phyloP scores from a whole-genome alignment of 1,140 invertebrate species.

The Helicorthomorpha holstii region DNA sequence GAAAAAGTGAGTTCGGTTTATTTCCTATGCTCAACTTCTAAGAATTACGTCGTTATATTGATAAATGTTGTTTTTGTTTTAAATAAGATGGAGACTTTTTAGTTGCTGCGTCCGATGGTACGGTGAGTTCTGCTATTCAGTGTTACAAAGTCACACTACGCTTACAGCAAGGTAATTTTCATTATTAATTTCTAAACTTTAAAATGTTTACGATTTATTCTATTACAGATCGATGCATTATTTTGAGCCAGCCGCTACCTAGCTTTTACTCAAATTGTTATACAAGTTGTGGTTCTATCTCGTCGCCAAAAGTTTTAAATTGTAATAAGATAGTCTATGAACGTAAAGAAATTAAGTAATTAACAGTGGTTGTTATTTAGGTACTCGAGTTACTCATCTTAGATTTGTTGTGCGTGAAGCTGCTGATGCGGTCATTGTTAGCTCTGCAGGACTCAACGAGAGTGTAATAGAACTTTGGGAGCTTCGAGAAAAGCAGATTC shows the following conservation, averaged over 20 bases:
- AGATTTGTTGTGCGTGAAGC: conserved; percentile 65
- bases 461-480: conserved; percentile 74
- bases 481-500: conserved; percentile 54
- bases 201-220: conserved; percentile 2
- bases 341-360: conserved; percentile 7
- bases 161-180: conserved; percentile 14
- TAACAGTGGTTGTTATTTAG: conserved; percentile 18
- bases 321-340: neutral
- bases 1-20: conserved; percentile 35
- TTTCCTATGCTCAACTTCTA: conserved; percentile 6
- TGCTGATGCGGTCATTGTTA: conserved; percentile 59
- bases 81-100: conserved; percentile 54
- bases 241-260: conserved; percentile 53
- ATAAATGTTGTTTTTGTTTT: conserved; percentile 7
- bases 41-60: conserved; percentile 17
- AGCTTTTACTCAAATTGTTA: conserved; percentile 58
- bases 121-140: conserved; percentile 47
- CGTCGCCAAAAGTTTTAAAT: neutral
- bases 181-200: neutral
- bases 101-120: conserved; percentile 50
- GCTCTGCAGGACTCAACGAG: conserved; percentile 37
- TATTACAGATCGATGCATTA: conserved; percentile 31
- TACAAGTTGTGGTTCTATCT: conserved; percentile 6
- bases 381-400: conserved; percentile 42
- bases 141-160: conserved; percentile 47